phyloP scores from a whole-genome alignment of 2,888 invertebrate species.

The Lasioglossum villosulum region DNA sequence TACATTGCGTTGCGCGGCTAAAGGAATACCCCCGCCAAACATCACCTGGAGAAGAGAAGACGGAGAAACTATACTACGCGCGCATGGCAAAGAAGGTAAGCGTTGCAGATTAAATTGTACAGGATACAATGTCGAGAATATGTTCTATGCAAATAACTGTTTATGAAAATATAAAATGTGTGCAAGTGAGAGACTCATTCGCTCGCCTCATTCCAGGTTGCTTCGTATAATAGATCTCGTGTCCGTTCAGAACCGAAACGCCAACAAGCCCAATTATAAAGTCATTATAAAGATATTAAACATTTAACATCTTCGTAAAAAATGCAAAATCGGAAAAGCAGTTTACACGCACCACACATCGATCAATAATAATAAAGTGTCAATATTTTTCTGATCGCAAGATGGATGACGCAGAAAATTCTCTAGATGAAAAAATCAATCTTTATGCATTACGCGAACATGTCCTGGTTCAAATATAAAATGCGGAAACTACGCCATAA shows the following conservation, averaged over 20 bases:
- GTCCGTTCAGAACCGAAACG: not conserved
- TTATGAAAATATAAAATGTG: not conserved
- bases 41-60: conserved; percentile 94
- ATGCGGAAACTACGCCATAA: no score
- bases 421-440: not conserved
- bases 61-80: conserved; percentile 87
- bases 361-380: not conserved
- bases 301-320: not conserved
- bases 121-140: not conserved
- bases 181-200: no score
- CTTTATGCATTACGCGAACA: no score
- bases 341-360: not conserved
- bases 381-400: not conserved
- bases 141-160: not conserved
- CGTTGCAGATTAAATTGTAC: not conserved
- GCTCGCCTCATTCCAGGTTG: not conserved
- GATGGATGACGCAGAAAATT: not conserved
- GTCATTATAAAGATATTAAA: not conserved
- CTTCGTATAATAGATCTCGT: not conserved
- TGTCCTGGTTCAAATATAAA: no score
- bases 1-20: conserved; percentile 91
- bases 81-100: conserved; percentile 81
- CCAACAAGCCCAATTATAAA: not conserved
- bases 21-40: conserved; percentile 91
- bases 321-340: not conserved